Percentiles rank a stretch among this genome's conserved stretches.
These are phyloP conservation scores for Pseudonaja textilis DNA, from an alignment of 2,113 vertebrate genomes.

Conservation along the genomic window DNA sequence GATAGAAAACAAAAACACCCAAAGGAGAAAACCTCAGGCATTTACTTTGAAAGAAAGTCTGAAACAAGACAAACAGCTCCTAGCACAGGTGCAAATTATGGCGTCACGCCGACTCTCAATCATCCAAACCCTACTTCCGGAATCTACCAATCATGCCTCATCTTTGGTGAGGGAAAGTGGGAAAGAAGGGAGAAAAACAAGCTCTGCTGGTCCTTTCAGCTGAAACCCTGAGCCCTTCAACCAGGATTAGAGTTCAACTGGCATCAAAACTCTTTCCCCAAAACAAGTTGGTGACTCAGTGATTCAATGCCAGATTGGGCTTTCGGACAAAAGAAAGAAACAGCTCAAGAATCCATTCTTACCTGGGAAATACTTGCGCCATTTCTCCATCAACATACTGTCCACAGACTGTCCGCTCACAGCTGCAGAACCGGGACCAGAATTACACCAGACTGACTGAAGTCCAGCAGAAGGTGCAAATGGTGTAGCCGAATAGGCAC, in stretches of 20 bases:
- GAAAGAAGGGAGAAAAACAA: neutral
- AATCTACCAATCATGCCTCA: neutral
- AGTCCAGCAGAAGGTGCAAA: accelerated
- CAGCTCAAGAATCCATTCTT: conserved; percentile 7
- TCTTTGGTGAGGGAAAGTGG: neutral
- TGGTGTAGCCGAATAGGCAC: neutral
- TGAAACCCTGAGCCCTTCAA: neutral
- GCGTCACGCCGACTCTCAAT: neutral
- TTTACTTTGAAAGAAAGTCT: neutral
- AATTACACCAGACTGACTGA: conserved; percentile 61
- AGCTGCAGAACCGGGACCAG: conserved; percentile 4
- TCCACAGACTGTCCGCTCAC: conserved; percentile 59
- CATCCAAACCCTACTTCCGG: neutral
- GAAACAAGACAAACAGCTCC: neutral
- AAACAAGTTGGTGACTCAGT: neutral
- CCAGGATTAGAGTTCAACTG: neutral
- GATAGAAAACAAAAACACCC: neutral
- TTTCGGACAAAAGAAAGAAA: neutral
- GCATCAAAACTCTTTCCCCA: neutral
- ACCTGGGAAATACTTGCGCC: conserved; percentile 85
- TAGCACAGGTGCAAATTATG: neutral
- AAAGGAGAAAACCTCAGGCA: neutral
- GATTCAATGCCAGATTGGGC: neutral
- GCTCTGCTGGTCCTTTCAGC: neutral
- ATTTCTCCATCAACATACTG: conserved; percentile 72